These are phyloP conservation scores for Leptoclinus maculatus DNA, from an alignment of 2,797 vertebrate species.

Conservation along the genomic window DNA sequence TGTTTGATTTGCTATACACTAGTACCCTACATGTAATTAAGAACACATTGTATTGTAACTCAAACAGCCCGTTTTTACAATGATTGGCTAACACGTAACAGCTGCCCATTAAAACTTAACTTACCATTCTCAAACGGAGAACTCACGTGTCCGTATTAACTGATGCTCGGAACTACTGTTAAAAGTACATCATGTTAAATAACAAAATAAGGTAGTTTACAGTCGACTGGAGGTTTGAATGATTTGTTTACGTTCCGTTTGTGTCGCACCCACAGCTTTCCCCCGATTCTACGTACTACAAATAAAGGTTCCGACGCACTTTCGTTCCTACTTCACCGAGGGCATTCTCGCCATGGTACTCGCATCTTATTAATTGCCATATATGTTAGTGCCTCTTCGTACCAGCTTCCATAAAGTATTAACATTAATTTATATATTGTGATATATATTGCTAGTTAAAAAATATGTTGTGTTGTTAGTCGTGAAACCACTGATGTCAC, in stretches of 20 bases:
- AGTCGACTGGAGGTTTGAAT: background rate
- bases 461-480: background rate
- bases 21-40: too few species aligned
- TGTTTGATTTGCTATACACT: too few species aligned
- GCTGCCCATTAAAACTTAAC: background rate
- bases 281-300: background rate
- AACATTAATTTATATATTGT: background rate
- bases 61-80: too few species aligned
- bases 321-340: conserved; percentile 42
- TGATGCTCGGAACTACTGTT: background rate
- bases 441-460: background rate
- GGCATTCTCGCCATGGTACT: background rate
- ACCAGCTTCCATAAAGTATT: background rate
- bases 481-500: background rate
- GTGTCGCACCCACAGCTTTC: conserved; percentile 1
- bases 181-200: background rate
- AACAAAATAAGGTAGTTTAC: background rate
- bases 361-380: background rate
- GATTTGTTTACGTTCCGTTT: conserved; percentile 37
- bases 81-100: background rate
- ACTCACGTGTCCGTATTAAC: background rate
- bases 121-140: conserved; percentile 57
- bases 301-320: conserved; percentile 42
- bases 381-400: background rate
- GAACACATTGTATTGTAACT: too few species aligned